Conservation (phyloP, 2,888 invertebrate species). For the Gastracanthus pulcherrimus region DNA sequence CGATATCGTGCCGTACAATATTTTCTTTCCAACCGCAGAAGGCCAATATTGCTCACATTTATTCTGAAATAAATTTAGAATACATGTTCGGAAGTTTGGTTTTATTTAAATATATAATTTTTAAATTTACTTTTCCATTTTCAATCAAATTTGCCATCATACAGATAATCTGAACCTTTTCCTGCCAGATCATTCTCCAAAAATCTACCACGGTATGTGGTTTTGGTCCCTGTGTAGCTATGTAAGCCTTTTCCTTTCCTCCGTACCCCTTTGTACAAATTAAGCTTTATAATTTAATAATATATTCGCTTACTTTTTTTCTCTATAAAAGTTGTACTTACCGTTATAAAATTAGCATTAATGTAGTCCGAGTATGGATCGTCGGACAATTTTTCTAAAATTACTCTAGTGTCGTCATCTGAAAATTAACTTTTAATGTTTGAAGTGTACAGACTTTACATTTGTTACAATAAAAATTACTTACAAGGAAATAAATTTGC, state of each 20-base stretch:
- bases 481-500: conserved; percentile 78
- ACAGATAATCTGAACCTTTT: conserved; percentile 77
- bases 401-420: conserved; percentile 79
- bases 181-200: conserved; percentile 79
- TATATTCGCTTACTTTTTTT: neutral
- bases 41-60: conserved; percentile 80
- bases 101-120: neutral
- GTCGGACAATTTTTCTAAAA: conserved; percentile 72
- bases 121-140: conserved; percentile 74
- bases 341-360: conserved; percentile 79
- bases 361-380: conserved; percentile 78
- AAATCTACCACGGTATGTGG: conserved; percentile 75
- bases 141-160: conserved; percentile 79
- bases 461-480: conserved; percentile 46
- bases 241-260: conserved; percentile 65
- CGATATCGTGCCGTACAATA: conserved; percentile 71
- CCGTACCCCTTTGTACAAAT: conserved; percentile 61
- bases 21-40: conserved; percentile 73
- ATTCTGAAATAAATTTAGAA: conserved; percentile 67
- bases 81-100: neutral
- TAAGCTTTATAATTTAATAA: conserved; percentile 2
- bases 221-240: conserved; percentile 76
- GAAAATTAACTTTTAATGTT: conserved; percentile 8
- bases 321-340: conserved; percentile 59
- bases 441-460: neutral